A percentile compares a stretch with the other conserved stretches of the same genome.
phyloP scores from a whole-genome alignment of 2,888 invertebrate species.

The Sinhomidia bicolor region DNA sequence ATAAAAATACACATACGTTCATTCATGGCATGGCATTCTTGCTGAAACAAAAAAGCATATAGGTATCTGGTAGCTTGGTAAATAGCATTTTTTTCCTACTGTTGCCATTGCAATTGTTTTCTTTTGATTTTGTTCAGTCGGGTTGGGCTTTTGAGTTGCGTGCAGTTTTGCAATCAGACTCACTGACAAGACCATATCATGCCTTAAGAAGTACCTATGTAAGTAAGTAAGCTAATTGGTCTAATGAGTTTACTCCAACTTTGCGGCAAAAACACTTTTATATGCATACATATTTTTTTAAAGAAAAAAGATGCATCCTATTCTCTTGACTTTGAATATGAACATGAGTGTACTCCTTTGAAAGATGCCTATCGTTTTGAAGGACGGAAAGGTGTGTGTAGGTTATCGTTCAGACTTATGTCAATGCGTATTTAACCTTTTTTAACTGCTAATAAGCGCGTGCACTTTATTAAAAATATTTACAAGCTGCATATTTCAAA shows the following conservation, averaged over 20 bases:
- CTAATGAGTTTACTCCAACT: slow-evolving; percentile 56
- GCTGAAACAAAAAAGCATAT: not conserved
- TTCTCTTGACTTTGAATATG: not conserved
- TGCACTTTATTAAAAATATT: not conserved
- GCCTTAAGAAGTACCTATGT: slow-evolving; percentile 41
- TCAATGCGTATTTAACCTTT: no score
- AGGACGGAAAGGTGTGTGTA: not conserved
- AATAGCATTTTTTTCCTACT: not conserved
- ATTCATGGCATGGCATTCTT: not conserved
- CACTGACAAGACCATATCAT: slow-evolving; percentile 18
- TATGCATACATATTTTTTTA: not conserved
- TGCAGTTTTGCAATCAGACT: slow-evolving; percentile 58
- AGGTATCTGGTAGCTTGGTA: no score
- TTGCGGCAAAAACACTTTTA: not conserved
- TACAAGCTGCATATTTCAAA: not conserved
- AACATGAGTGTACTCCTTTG: not conserved
- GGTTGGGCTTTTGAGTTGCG: slow-evolving; percentile 26
- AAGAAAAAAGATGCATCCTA: not conserved
- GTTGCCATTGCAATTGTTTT: not conserved
- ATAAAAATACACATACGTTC: not conserved
- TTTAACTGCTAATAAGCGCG: not conserved
- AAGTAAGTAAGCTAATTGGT: slow-evolving; percentile 70
- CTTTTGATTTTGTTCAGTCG: slow-evolving; percentile 1
- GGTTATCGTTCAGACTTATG: no score
- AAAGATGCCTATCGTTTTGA: slow-evolving; percentile 1